Base-by-base conservation (phyloP, 2,888 invertebrate species). In the Torymus tubicola region DNA sequence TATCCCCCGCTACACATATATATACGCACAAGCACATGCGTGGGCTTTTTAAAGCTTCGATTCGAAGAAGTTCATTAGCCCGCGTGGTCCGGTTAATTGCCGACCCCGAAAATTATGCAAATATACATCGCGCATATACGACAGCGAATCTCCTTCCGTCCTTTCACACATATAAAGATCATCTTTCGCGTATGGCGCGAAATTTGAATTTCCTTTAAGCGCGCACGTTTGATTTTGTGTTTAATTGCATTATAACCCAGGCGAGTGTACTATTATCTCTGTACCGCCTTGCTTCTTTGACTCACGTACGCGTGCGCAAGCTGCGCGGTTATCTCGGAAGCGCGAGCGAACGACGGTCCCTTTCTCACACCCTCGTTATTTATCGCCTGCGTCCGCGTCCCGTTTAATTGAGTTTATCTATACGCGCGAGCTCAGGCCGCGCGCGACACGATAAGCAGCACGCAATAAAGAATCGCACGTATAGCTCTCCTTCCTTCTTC, bases 401-500 rank as follows among this genome's bases (percentile, higher is more conserved):
- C 31, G 75, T 78, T 81, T 78, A 81, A 81, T 81, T 75, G 78
- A 78, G 81, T 67, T 78, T 81, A 81, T 75, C 78, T 75, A 65
- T 52, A 58, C 50, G 42, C 24, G n/a, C 53, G 21, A 21, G 31
- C 63, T 21, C 55, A 50, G 58, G 61, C 58, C 63, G 12, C 61
- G 55, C 42, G 61, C 58, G 58, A 78, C 71, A 68, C 75, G 78
- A 81, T 81, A 79, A 78, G 71, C 57, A 16, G 58, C 60, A 67
- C 63, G 75, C 80, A 71, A 70, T 71, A 64, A 80, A 71, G 70
- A 70, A 75, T 80, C 70, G 70, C 75, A 53, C 18, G 21, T 42
- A n/a, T 42, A n/a, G 12, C 18, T 18, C 60, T 58, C 31, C 16
- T n/a, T 24, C 21, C 64, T 63, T 12, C 24, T 31, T 16, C 16